Evolutionary conservation across 2,797 vertebrate genomes (phyloP).

Genomic region (Dermochelys coriacea): DNA sequence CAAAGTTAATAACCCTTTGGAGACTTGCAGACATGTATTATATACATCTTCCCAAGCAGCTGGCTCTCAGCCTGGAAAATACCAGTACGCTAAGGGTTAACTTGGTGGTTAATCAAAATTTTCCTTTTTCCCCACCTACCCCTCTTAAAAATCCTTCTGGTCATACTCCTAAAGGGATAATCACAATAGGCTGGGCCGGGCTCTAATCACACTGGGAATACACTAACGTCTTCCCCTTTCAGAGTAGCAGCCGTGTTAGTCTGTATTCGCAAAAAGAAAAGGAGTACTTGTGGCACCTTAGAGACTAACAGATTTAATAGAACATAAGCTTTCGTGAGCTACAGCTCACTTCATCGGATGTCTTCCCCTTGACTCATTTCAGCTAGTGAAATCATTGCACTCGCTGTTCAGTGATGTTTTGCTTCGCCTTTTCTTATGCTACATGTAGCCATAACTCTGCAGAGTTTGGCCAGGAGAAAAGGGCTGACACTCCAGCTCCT

Average conservation of each 20-base stretch:
- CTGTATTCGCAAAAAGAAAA: no score
- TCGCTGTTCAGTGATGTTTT: neutral
- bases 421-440: neutral
- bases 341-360: no score
- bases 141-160: conserved; percentile 25
- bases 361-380: neutral
- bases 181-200: neutral
- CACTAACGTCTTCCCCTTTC: fast-evolving
- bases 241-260: no score
- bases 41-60: conserved; percentile 52
- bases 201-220: fast-evolving
- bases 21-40: conserved; percentile 68
- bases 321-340: no score
- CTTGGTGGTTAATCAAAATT: conserved; percentile 64
- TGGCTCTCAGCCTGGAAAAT: conserved; percentile 57
- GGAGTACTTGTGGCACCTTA: no score
- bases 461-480: fast-evolving
- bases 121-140: conserved; percentile 40
- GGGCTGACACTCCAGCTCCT: neutral
- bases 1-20: conserved; percentile 58
- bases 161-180: neutral
- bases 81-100: conserved; percentile 68
- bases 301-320: no score
- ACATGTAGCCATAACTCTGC: neutral
- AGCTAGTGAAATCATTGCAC: neutral